A percentile compares a stretch with the other conserved stretches of the same genome.
These are phyloP conservation scores for Cyphomyrus discorhynchus DNA, from an alignment of 2,113 vertebrate genomes.

Conservation along the genomic window DNA sequence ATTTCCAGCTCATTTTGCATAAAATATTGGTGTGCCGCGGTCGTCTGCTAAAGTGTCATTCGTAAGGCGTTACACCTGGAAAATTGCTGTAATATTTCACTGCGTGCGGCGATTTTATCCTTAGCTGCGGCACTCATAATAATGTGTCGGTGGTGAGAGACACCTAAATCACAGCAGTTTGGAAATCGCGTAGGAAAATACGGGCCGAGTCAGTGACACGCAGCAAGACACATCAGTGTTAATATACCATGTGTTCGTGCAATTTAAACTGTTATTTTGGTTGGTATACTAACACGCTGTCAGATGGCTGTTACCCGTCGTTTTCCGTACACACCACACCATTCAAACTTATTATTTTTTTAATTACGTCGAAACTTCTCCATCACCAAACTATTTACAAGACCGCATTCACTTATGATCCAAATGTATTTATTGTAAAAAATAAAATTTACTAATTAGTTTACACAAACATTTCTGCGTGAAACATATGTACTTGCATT, in stretches of 20 bases:
- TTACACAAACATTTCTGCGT: not conserved
- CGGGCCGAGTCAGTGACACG: not conserved
- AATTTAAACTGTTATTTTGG: not conserved
- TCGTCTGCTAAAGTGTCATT: not conserved
- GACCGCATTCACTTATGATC: not conserved
- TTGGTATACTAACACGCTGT: not conserved
- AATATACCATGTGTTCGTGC: not conserved
- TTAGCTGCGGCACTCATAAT: not conserved
- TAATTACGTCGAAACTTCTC: not conserved
- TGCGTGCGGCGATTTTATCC: not conserved
- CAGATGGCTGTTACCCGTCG: not conserved
- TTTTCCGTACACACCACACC: not conserved
- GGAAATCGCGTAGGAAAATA: not conserved
- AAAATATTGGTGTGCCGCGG: not conserved
- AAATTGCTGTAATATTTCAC: not conserved
- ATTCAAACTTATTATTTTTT: not conserved
- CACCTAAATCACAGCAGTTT: conserved; percentile 6
- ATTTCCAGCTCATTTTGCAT: conserved; percentile 17
- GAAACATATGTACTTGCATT: not conserved
- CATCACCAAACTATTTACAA: not conserved
- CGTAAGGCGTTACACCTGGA: not conserved
- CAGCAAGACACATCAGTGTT: not conserved
- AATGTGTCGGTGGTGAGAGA: not conserved
- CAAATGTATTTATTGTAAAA: not conserved
- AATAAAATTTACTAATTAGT: not conserved